Conservation (phyloP, 2,113 vertebrate genomes). For the Cinclus cinclus region DNA sequence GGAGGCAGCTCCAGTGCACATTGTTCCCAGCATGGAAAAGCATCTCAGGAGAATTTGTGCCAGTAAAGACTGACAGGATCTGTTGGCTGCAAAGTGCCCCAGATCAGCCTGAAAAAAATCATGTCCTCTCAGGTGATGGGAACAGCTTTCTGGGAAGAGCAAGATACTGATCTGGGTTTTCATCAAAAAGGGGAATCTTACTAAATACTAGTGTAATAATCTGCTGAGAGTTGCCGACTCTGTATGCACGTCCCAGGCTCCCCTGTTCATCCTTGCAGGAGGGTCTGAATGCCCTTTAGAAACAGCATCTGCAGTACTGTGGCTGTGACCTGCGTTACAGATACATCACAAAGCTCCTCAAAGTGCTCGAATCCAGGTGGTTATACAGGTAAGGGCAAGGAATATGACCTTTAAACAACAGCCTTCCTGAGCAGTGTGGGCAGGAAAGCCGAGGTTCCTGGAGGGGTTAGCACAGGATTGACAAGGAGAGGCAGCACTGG, state of each 20-base stretch:
- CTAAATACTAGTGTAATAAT: neutral
- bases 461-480: accelerated
- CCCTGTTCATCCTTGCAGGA: accelerated
- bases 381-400: neutral
- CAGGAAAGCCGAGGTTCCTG: neutral
- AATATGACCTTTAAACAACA: neutral
- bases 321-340: neutral
- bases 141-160: neutral
- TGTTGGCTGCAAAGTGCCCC: neutral
- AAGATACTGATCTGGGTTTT: neutral
- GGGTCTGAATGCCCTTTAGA: neutral
- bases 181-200: neutral
- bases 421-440: neutral
- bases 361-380: accelerated
- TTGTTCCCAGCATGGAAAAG: neutral
- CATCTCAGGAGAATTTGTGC: neutral
- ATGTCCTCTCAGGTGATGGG: neutral
- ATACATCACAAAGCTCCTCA: neutral
- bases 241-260: neutral
- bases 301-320: neutral
- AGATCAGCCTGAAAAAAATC: neutral
- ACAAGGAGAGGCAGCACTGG: neutral
- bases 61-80: neutral
- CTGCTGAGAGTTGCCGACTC: neutral
- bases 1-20: neutral